Evolutionary conservation across 2,113 vertebrate genomes (phyloP), one percentile per base, ranked within the genome.

Genomic region (Kryptolebias marmoratus): DNA sequence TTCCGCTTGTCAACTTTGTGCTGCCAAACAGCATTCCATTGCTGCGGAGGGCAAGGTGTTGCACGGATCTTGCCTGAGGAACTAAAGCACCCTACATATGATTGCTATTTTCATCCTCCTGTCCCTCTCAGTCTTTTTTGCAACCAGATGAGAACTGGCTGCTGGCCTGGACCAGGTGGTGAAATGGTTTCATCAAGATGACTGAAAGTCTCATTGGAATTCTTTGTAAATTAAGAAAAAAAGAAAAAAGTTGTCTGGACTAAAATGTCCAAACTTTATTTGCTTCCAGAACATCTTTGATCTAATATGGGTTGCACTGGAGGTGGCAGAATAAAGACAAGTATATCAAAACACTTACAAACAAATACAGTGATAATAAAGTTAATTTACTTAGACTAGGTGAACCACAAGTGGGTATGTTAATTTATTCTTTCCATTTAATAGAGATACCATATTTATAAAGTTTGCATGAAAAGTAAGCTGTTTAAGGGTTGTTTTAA

Each of bases 51-150:
- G 50, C 50, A 65, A 81, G 50, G 27, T 56, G 61, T 52, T 64
- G 36, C 54, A 12, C 48, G 18, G 47, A 55, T 81, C 49, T 76
- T 72, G 67, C 75, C 68, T 8, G 30, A 72, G 76, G 71, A 49
- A 5, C 50, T 28, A 57, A 73, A 57, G 73, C 52, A 68, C 67
- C 62, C 67, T 56, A 53, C 31, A 82, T 58, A 44, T 50, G 57
- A 57, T 71, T 73, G 66, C 72, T 74, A 52, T 79, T 77, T 87
- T 71, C 67, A 77, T 44, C 65, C 42, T 13, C 1, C 48, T 5
- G 3, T 30, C 30, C 48, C 2, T 44, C 42, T 63, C 63, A 28
- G 65, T 58, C 32, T 57, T 66, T 76, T 42, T 59, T 66, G 49
- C 30, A 50, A 45, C 36, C 45, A 62, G 28, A 75, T 12, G 10